Percentiles rank a stretch among this genome's conserved stretches.
phyloP scores from a whole-genome alignment of 2,888 invertebrate genomes.

The Cosmia pyralina region DNA sequence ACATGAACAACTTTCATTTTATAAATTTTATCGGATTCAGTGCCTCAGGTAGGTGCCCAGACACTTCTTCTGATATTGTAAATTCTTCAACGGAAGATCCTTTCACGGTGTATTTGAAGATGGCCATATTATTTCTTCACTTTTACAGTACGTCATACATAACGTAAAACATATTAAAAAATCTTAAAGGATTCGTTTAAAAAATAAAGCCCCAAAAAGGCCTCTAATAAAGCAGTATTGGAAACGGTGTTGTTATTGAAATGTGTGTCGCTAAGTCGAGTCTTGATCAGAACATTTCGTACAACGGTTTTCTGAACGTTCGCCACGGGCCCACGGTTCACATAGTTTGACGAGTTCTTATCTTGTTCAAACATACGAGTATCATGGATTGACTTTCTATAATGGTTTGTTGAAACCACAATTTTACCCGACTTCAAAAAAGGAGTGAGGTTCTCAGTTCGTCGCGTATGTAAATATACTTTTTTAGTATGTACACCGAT shows the following conservation, averaged over 20 bases:
- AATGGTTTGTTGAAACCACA: slow-evolving; percentile 12
- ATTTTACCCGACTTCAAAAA: no score
- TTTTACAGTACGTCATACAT: background rate
- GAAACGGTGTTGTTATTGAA: slow-evolving; percentile 43
- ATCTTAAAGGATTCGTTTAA: background rate
- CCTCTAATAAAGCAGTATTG: slow-evolving; percentile 36
- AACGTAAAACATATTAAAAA: background rate
- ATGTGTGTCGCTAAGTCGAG: slow-evolving; percentile 51
- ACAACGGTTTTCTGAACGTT: slow-evolving; percentile 25
- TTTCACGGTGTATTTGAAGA: slow-evolving; percentile 54
- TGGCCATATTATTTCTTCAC: slow-evolving; percentile 4
- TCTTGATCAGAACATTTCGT: slow-evolving; percentile 45
- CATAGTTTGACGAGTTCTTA: slow-evolving; percentile 45
- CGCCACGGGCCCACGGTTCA: slow-evolving; percentile 15
- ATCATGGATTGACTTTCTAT: slow-evolving; percentile 25
- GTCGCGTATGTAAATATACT: no score
- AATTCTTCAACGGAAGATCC: slow-evolving; percentile 62
- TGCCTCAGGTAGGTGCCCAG: slow-evolving; percentile 71
- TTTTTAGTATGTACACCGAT: no score
- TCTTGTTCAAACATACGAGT: slow-evolving; percentile 33
- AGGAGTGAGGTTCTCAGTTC: no score
- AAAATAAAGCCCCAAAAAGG: slow-evolving; percentile 6
- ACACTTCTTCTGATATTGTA: slow-evolving; percentile 56
- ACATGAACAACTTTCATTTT: slow-evolving; percentile 76
- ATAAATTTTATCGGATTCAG: slow-evolving; percentile 69